Evolutionary conservation across 1,140 invertebrate genomes (phyloP).

Genomic region (Drosophila persimilis): DNA sequence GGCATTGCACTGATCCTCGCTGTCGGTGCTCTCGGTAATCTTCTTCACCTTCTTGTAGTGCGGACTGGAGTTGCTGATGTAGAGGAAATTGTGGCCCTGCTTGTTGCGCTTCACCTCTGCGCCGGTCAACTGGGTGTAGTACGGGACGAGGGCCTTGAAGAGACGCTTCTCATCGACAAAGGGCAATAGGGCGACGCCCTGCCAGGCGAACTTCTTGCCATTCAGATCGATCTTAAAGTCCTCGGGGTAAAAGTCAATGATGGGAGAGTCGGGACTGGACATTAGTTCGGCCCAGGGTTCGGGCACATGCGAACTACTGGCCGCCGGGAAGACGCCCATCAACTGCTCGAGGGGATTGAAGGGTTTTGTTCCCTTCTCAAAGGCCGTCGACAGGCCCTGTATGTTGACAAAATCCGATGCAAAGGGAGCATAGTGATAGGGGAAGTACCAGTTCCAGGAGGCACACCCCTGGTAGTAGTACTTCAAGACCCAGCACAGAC

Average conservation of each 20-base stretch:
- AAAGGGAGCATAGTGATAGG: slow-evolving; percentile 99
- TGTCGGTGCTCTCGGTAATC: slow-evolving; percentile 86
- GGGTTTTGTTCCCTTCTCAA: slow-evolving; percentile 94
- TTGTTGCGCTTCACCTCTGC: slow-evolving; percentile 90
- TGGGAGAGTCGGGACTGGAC: slow-evolving; percentile 95
- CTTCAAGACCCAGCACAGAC: slow-evolving; percentile 98
- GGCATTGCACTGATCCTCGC: slow-evolving; percentile 82
- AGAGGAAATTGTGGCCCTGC: slow-evolving; percentile 91
- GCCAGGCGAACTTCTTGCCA: slow-evolving; percentile 99
- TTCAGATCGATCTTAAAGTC: slow-evolving; percentile 99
- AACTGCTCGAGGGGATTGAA: slow-evolving; percentile 99
- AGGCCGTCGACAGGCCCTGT: slow-evolving; percentile 91
- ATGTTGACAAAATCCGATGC: slow-evolving; percentile 99
- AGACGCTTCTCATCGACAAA: slow-evolving; percentile 98
- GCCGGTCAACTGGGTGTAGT: slow-evolving; percentile 90
- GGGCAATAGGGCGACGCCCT: slow-evolving; percentile 98
- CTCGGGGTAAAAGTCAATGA: slow-evolving; percentile 99
- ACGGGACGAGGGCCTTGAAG: slow-evolving; percentile 92
- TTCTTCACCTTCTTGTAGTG: slow-evolving; percentile 88
- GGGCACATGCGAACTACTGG: slow-evolving; percentile 96
- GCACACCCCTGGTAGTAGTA: slow-evolving; percentile 99
- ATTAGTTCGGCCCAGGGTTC: slow-evolving; percentile 97
- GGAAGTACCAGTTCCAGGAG: slow-evolving; percentile 99
- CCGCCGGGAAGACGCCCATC: slow-evolving; percentile 99
- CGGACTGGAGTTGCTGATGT: slow-evolving; percentile 88